Conservation (phyloP, 2,797 vertebrate species). For the Pachyuromys duprasi region DNA sequence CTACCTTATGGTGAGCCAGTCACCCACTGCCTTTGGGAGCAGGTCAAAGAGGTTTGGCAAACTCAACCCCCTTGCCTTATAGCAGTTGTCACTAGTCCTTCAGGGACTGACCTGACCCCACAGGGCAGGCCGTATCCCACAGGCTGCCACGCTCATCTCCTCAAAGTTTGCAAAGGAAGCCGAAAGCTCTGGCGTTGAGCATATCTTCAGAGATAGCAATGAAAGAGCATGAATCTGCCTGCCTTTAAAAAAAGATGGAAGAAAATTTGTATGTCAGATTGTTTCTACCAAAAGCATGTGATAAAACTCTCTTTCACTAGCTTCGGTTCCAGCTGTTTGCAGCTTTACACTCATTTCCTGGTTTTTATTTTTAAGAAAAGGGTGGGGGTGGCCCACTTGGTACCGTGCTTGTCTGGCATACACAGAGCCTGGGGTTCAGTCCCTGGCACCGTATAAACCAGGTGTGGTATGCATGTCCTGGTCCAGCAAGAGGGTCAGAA, state of each 20-base stretch:
- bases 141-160: neutral
- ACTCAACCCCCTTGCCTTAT: neutral
- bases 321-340: neutral
- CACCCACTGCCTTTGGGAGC: neutral
- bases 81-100: neutral
- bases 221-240: conserved; percentile 20
- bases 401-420: neutral
- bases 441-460: neutral
- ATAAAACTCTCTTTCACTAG: conserved; percentile 45
- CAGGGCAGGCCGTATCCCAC: neutral
- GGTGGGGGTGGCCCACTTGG: neutral
- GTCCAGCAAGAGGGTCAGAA: neutral
- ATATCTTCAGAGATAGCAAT: neutral
- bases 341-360: neutral
- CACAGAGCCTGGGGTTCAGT: neutral
- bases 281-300: conserved; percentile 47
- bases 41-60: neutral
- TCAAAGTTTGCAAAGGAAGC: conserved; percentile 26
- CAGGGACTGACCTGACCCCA: no score
- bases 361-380: neutral
- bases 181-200: neutral
- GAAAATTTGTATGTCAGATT: conserved; percentile 50
- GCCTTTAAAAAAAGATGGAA: conserved; percentile 51
- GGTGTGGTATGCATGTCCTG: neutral
- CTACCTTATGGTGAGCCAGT: neutral